phyloP scores from a whole-genome alignment of 2,888 invertebrate genomes.

The Cephus pulcher region DNA sequence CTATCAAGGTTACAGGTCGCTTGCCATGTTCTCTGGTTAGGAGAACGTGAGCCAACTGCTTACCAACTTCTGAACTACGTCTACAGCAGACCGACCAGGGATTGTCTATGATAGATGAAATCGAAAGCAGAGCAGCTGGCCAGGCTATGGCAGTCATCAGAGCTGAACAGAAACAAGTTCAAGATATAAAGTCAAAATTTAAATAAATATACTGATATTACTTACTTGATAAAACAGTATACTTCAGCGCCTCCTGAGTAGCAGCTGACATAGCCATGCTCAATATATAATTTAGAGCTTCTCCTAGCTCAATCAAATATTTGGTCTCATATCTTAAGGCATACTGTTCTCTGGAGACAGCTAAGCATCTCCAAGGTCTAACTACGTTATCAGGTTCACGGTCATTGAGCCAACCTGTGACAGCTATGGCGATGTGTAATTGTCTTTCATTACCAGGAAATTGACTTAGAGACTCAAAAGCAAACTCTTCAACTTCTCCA shows the following conservation, averaged over 20 bases:
- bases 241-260: conserved; percentile 75
- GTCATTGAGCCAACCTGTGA: conserved; percentile 75
- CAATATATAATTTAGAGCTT: conserved; percentile 73
- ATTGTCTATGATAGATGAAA: conserved; percentile 72
- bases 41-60: conserved; percentile 74
- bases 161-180: conserved; percentile 59
- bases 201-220: background rate
- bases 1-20: conserved; percentile 74
- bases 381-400: conserved; percentile 64
- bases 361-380: conserved; percentile 71
- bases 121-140: conserved; percentile 73
- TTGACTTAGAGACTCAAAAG: conserved; percentile 69
- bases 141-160: conserved; percentile 75
- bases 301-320: conserved; percentile 71
- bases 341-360: conserved; percentile 74
- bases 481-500: conserved; percentile 77
- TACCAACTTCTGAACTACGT: conserved; percentile 72
- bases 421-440: conserved; percentile 73
- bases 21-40: conserved; percentile 72
- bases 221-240: conserved; percentile 72
- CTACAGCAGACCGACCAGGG: conserved; percentile 77
- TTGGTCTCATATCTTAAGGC: conserved; percentile 73
- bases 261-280: conserved; percentile 71
- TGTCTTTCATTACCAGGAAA: conserved; percentile 57
- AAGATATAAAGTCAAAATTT: background rate